Percentiles rank a stretch among this genome's conserved stretches.
These are phyloP conservation scores for Apistogramma diplotaenia DNA, from an alignment of 2,113 vertebrate genomes.

Conservation along the genomic window DNA sequence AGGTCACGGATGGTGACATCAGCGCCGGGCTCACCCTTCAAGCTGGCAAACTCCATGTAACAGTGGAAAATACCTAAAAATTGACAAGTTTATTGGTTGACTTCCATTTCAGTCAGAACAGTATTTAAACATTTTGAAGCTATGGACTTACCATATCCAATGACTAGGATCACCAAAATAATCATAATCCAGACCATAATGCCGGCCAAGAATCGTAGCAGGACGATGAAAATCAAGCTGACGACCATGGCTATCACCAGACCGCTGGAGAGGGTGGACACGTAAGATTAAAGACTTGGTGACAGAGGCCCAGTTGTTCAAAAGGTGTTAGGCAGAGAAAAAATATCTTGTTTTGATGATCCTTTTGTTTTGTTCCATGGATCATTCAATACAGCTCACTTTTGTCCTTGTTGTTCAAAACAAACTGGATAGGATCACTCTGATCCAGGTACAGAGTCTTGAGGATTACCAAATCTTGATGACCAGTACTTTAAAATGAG, in stretches of 20 bases:
- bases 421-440: too few species aligned
- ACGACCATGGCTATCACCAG: conserved; percentile 88
- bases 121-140: background rate
- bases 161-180: conserved; percentile 85
- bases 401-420: too few species aligned
- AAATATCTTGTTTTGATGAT: background rate
- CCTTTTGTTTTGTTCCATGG: too few species aligned
- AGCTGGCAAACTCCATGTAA: conserved; percentile 82
- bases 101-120: accelerated
- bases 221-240: conserved; percentile 89
- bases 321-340: background rate
- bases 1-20: conserved; percentile 86
- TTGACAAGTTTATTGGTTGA: background rate
- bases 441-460: too few species aligned
- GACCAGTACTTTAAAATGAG: too few species aligned
- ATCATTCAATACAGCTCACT: too few species aligned
- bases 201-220: conserved; percentile 88
- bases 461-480: too few species aligned
- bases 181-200: conserved; percentile 96
- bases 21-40: conserved; percentile 81
- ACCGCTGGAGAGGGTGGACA: conserved; percentile 74
- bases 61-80: conserved; percentile 90
- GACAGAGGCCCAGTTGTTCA: background rate
- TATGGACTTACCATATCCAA: conserved; percentile 84
- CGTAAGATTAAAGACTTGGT: background rate